Evolutionary conservation across 1,140 invertebrate species (phyloP).

Genomic region (Drosophila dunni): DNA sequence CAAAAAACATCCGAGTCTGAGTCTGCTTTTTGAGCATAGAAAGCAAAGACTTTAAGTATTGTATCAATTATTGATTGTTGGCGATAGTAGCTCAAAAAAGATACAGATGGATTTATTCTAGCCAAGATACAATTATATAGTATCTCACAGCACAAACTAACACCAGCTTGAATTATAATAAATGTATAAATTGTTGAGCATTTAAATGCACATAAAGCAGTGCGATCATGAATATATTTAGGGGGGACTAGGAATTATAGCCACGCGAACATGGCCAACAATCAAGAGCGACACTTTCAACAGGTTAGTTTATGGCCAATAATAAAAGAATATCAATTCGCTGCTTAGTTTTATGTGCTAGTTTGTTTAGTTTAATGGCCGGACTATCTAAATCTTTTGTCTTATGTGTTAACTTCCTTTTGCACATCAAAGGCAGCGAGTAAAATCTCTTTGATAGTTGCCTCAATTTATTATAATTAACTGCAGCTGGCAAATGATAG

Average conservation of each 20-base stretch:
- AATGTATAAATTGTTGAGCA: not conserved
- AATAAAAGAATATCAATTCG: conserved; percentile 29
- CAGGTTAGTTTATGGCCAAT: not conserved
- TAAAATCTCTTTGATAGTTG: not conserved
- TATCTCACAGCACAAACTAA: no score
- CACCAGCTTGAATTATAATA: not conserved
- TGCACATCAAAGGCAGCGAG: conserved; percentile 19
- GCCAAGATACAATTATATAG: no score
- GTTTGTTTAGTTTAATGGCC: conserved; percentile 7
- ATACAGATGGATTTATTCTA: no score
- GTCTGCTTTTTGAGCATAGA: no score
- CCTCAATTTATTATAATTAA: conserved; percentile 14
- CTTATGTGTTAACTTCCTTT: conserved; percentile 2
- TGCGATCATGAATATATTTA: conserved; percentile 5
- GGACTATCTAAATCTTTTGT: not conserved
- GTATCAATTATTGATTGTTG: no score
- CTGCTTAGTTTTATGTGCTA: not conserved
- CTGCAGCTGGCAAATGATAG: conserved; percentile 25
- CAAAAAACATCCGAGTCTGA: conserved; percentile 10
- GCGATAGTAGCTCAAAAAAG: no score
- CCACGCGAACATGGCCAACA: not conserved
- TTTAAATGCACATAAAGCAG: not conserved
- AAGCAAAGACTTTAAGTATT: not conserved
- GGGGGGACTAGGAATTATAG: not conserved
- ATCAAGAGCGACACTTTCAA: not conserved